Conservation (phyloP, 2,113 vertebrate genomes). For the Tetraodon nigroviridis region DNA sequence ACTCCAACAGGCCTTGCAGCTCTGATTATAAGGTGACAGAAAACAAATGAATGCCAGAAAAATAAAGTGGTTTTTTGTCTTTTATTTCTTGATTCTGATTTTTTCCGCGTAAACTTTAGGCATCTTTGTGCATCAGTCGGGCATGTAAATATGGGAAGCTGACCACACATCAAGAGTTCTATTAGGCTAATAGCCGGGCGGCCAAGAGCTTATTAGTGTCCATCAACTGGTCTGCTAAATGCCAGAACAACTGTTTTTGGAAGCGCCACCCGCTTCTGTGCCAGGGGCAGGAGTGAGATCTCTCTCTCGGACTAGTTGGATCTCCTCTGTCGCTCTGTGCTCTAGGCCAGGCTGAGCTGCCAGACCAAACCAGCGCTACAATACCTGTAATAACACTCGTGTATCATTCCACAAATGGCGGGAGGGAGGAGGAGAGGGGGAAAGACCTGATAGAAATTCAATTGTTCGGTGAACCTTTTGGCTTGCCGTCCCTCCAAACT, state of each 20-base stretch:
- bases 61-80: no score
- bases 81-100: no score
- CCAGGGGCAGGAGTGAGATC: constrained; percentile 28
- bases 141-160: constrained; percentile 32
- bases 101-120: no score
- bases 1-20: no score
- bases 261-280: constrained; percentile 45
- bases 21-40: no score
- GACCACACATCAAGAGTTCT: constrained; percentile 46
- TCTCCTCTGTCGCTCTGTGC: constrained; percentile 36
- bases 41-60: no score
- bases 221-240: constrained; percentile 57
- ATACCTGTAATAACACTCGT: constrained; percentile 39
- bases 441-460: constrained; percentile 27
- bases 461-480: not conserved
- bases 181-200: constrained; percentile 50
- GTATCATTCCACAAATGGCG: constrained; percentile 24
- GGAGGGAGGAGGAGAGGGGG: not conserved
- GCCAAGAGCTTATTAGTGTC: constrained; percentile 64
- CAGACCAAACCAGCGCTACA: constrained; percentile 41
- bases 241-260: constrained; percentile 50
- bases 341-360: constrained; percentile 27
- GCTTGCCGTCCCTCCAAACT: not conserved
- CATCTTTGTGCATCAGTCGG: constrained; percentile 28
- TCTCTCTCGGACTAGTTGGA: constrained; percentile 27